A percentile compares a stretch with the other conserved stretches of the same genome.
Conservation (phyloP, 2,113 vertebrate species). For the Oryctolagus cuniculus region DNA sequence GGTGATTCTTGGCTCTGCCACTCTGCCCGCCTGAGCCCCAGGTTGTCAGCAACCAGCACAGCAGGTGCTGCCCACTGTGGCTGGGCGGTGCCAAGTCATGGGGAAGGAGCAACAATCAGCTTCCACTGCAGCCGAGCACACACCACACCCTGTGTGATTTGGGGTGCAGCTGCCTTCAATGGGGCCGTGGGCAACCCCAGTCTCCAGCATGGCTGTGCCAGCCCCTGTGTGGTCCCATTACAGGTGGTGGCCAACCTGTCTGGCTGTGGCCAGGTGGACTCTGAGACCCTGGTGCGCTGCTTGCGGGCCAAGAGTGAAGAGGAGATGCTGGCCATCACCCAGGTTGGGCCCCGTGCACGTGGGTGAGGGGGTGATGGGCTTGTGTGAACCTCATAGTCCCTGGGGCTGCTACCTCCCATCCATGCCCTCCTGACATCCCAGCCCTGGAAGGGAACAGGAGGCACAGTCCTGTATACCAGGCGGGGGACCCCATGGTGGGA, state of each 20-base stretch:
- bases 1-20: background rate
- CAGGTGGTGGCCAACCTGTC: conserved; percentile 86
- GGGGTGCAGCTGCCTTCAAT: background rate
- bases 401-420: background rate
- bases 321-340: conserved; percentile 80
- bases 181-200: background rate
- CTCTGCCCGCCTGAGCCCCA: background rate
- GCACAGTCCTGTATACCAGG: no score
- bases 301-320: conserved; percentile 85
- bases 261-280: conserved; percentile 84
- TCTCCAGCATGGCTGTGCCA: background rate
- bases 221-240: background rate
- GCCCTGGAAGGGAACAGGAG: no score
- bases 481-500: no score
- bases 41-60: background rate
- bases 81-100: background rate
- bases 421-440: background rate
- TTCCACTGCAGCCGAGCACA: background rate
- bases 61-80: background rate
- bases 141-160: no score
- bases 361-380: background rate
- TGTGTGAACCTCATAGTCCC: background rate
- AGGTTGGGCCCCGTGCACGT: conserved; percentile 10
- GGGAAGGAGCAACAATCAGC: background rate
- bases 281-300: conserved; percentile 86